A percentile compares a stretch with the other conserved stretches of the same genome.
phyloP scores from a whole-genome alignment of 2,113 vertebrate genomes.

The Microcebus lehilahytsara region DNA sequence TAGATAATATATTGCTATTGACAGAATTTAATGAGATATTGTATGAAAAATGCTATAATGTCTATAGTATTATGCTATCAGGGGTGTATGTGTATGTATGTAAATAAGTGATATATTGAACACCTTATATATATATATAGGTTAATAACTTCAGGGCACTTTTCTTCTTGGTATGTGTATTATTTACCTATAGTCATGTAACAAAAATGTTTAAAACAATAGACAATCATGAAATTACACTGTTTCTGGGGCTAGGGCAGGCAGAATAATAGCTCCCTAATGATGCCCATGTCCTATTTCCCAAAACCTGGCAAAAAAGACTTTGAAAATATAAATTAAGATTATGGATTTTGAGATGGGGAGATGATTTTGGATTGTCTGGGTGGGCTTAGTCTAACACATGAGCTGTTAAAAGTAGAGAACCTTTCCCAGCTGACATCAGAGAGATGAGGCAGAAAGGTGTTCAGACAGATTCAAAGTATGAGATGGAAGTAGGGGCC shows the following conservation, averaged over 20 bases:
- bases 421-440: background rate
- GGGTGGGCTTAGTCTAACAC: background rate
- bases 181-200: background rate
- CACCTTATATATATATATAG: background rate
- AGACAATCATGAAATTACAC: background rate
- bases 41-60: background rate
- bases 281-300: background rate
- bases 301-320: background rate
- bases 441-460: background rate
- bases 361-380: background rate
- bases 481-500: background rate
- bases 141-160: background rate
- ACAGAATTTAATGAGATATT: background rate
- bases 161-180: background rate
- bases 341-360: background rate
- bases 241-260: background rate
- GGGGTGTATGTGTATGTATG: background rate
- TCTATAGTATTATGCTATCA: background rate
- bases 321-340: background rate
- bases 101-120: background rate
- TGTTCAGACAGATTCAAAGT: background rate
- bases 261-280: background rate
- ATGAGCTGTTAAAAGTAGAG: background rate
- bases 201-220: constrained; percentile 9
- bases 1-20: background rate